Conservation (phyloP, 2,888 invertebrate genomes). For the Amorpha juglandis region DNA sequence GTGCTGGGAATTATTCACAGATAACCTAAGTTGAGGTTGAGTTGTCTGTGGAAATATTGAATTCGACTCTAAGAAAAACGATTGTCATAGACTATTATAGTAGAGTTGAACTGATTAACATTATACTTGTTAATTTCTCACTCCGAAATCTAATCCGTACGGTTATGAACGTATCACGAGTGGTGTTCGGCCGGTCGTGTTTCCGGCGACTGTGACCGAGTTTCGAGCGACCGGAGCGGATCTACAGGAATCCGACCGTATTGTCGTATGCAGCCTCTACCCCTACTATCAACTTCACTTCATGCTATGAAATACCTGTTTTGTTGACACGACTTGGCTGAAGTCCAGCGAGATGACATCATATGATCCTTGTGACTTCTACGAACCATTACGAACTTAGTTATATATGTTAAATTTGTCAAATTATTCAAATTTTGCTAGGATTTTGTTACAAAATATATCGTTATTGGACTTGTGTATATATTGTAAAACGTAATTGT, state of each 20-base stretch:
- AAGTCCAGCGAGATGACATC: background rate
- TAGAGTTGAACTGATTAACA: background rate
- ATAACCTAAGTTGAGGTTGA: too few relatives aligned
- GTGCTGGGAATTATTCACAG: too few relatives aligned
- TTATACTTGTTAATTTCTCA: background rate
- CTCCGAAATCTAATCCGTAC: background rate
- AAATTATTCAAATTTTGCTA: background rate
- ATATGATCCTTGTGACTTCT: background rate
- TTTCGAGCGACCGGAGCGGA: slow-evolving; percentile 63
- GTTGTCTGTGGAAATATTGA: too few relatives aligned
- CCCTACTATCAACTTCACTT: slow-evolving; percentile 41
- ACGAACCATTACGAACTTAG: background rate
- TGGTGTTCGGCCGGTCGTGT: slow-evolving; percentile 50
- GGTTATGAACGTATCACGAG: slow-evolving; percentile 36
- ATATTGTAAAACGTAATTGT: background rate
- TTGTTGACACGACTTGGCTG: slow-evolving; percentile 10
- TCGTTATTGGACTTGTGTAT: too few relatives aligned
- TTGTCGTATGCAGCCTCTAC: slow-evolving; percentile 49
- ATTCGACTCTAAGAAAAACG: too few relatives aligned
- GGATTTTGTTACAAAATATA: too few relatives aligned
- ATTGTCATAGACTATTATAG: too few relatives aligned
- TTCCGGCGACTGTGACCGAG: slow-evolving; percentile 65
- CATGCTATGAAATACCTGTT: slow-evolving; percentile 25
- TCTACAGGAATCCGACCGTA: slow-evolving; percentile 60
- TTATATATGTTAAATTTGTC: background rate